Evolutionary conservation across 2,797 vertebrate genomes (phyloP).

Genomic region (Amblyopsis hoosieri): DNA sequence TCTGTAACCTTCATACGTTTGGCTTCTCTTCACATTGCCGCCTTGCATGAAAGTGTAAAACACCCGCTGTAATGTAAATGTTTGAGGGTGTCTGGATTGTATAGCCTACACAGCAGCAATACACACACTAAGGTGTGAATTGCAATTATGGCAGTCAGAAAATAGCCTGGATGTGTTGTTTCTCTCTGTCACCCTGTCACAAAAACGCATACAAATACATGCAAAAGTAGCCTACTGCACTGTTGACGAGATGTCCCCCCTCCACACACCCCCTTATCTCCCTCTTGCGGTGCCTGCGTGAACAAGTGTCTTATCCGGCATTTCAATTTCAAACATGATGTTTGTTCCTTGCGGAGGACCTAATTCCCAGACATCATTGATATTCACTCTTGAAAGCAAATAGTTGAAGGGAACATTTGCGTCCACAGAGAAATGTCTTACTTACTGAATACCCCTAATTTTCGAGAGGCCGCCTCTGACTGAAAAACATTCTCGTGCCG

Average conservation of each 20-base stretch:
- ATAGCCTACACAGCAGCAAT: too few relatives aligned
- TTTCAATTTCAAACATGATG: conserved; percentile 67
- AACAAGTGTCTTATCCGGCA: conserved; percentile 45
- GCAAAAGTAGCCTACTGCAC: conserved; percentile 10
- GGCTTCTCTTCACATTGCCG: too few relatives aligned
- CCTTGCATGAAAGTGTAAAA: too few relatives aligned
- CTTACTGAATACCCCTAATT: conserved; percentile 49
- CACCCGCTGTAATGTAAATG: too few relatives aligned
- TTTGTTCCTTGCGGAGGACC: conserved; percentile 58
- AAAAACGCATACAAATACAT: conserved; percentile 7
- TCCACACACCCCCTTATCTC: background rate
- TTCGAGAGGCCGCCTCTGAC: conserved; percentile 38
- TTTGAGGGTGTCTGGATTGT: too few relatives aligned
- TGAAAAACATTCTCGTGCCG: conserved; percentile 30
- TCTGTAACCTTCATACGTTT: too few relatives aligned
- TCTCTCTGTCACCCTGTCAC: conserved; percentile 7
- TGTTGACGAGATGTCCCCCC: conserved; percentile 13
- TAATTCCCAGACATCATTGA: conserved; percentile 73
- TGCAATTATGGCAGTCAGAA: conserved; percentile 13
- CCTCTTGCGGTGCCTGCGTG: conserved; percentile 9
- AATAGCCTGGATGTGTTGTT: conserved; percentile 14
- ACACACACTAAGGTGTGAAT: conserved; percentile 8
- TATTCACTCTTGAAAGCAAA: conserved; percentile 73
- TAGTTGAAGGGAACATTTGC: conserved; percentile 63
- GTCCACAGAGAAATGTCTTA: conserved; percentile 55